Base-by-base conservation (phyloP, 2,797 vertebrate genomes). In the Gorsachius magnificus region DNA sequence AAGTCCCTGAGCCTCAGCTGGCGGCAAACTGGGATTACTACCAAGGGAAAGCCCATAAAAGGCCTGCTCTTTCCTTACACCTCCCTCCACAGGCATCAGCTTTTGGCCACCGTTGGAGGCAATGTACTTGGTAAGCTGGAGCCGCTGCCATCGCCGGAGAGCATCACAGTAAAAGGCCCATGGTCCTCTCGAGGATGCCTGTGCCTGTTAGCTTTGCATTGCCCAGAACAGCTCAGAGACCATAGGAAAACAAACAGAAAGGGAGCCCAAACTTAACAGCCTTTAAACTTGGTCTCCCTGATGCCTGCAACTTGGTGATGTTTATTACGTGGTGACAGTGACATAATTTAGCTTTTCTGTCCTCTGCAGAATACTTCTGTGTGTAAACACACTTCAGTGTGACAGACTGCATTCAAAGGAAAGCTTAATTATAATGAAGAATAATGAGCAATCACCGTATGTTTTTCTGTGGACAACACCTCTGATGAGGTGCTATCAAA, bases 181-280 rank as follows among this genome's bases (percentile, higher is more conserved):
- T 0, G 3, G 85, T 46, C 33, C 58, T 83, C 46, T 24, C 0
- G 0, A 81, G 76, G 76, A 64, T 54, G 81, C 6, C 6, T 0
- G 1, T 31, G 45, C 38, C 54, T 81, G 51, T 46, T 46, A 77
- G 43, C 31, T 75, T 45, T n/a, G 20, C 8, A 19, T 28, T 81
- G 64, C 31, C 41, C 33, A 46, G 13, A 92, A 68, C 68, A 75
- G 50, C 50, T 63, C 57, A 75, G 35, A 83, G 35, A 87, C 18
- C 38, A 68, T 28, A 69, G 28, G 48, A 61, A 65, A 82, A 74
- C 9, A 31, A 78, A 36, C 3, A n/a, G 48, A 51, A 84, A 87
- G 4, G 18, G 38, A 85, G 83, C 35, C 43, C 64, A 77, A 41
- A 46, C 18, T 16, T 63, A 58, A 65, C 10, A 75, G 24, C 22